A percentile compares a stretch with the other conserved stretches of the same genome.
Conservation (phyloP, 2,888 invertebrate species). For the Melanophora roralis region DNA sequence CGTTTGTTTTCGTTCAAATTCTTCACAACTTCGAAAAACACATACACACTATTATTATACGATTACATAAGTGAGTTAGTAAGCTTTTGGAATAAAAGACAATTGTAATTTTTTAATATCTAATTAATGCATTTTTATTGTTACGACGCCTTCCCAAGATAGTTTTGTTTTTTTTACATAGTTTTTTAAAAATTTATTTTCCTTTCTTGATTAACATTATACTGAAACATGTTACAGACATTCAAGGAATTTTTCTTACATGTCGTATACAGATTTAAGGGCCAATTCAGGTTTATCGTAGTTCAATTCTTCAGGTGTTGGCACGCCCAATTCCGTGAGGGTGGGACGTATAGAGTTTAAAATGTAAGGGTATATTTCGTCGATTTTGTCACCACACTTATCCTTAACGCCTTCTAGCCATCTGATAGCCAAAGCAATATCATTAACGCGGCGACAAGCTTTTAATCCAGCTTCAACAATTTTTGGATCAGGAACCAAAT, state of each 20-base stretch:
- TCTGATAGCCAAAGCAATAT: slow-evolving; percentile 93
- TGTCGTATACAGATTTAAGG: slow-evolving; percentile 84
- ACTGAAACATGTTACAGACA: not conserved
- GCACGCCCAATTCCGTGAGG: slow-evolving; percentile 93
- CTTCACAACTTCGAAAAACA: not conserved
- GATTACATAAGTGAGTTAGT: slow-evolving; percentile 47
- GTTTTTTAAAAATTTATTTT: slow-evolving; percentile 64
- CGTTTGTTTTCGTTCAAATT: not conserved
- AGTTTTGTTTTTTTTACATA: slow-evolving; percentile 13
- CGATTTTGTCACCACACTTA: slow-evolving; percentile 87
- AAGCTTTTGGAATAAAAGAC: not conserved
- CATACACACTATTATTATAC: not conserved
- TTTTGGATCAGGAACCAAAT: slow-evolving; percentile 94
- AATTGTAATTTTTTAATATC: slow-evolving; percentile 17
- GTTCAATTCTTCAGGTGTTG: slow-evolving; percentile 96
- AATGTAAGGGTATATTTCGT: slow-evolving; percentile 91
- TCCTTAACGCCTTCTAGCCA: slow-evolving; percentile 94
- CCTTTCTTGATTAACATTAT: slow-evolving; percentile 59
- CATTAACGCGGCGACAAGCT: slow-evolving; percentile 96
- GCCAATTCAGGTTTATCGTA: slow-evolving; percentile 97
- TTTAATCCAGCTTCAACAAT: slow-evolving; percentile 91
- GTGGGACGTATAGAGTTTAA: slow-evolving; percentile 94
- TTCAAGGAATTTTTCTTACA: slow-evolving; percentile 65
- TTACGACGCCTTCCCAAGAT: slow-evolving; percentile 24
- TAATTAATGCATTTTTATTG: slow-evolving; percentile 36